Conservation (phyloP, 2,113 vertebrate genomes). For the Grammomys dolichurus region DNA sequence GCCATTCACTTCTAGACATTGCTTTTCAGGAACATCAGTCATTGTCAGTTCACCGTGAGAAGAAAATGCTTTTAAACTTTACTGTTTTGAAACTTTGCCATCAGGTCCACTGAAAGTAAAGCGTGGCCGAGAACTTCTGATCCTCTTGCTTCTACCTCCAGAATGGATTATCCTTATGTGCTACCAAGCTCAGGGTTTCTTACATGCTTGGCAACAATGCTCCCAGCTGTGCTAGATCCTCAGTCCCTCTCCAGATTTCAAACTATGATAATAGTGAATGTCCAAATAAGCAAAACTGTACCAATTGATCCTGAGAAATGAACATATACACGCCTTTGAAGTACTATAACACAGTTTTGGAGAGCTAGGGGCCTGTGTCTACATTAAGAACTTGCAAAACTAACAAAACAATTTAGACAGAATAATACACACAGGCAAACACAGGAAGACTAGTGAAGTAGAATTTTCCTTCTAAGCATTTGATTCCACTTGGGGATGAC, state of each 20-base stretch:
- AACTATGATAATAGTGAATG: background rate
- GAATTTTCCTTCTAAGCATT: background rate
- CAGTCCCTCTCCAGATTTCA: background rate
- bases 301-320: background rate
- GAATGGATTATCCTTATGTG: background rate
- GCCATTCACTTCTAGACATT: background rate
- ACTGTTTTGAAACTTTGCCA: background rate
- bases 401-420: background rate
- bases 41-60: background rate
- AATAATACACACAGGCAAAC: background rate
- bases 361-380: background rate
- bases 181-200: background rate
- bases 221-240: background rate
- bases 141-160: background rate
- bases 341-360: background rate
- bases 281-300: background rate
- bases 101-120: no score
- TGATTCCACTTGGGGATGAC: background rate
- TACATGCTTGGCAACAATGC: no score
- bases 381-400: background rate
- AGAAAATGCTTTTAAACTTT: background rate
- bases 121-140: no score
- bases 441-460: no score
- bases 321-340: background rate
- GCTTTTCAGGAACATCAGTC: conserved; percentile 2